phyloP scores from a whole-genome alignment of 30 jellyfish, hydroid and myxozoan genomes.

The Clytia hemisphaerica region DNA sequence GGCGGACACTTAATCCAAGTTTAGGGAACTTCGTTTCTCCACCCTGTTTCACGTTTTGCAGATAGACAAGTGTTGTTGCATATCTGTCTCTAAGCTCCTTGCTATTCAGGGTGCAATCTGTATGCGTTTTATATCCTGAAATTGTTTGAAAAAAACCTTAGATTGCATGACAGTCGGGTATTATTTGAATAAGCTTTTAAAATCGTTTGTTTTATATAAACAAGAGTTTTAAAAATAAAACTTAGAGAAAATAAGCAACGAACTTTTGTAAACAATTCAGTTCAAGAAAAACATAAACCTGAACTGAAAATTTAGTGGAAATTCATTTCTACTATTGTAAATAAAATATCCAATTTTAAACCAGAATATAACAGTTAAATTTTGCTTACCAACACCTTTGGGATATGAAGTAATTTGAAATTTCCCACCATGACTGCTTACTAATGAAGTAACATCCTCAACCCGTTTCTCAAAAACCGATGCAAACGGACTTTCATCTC shows the following conservation, averaged over 20 bases:
- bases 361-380: no score
- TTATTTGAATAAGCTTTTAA: no score
- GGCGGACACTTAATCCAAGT: conserved; percentile 58
- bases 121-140: conserved; percentile 69
- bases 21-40: conserved; percentile 74
- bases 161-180: no score
- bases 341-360: no score
- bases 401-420: conserved; percentile 80
- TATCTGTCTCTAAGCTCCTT: conserved; percentile 65
- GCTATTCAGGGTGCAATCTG: conserved; percentile 58
- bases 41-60: conserved; percentile 70
- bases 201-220: no score
- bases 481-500: conserved; percentile 72
- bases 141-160: no score
- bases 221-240: no score
- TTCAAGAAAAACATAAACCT: no score
- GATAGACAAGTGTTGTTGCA: conserved; percentile 70
- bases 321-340: no score
- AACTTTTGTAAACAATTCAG: no score
- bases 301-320: no score
- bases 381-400: conserved; percentile 47
- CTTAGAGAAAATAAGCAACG: no score
- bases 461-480: conserved; percentile 39
- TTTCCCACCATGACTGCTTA: conserved; percentile 68
- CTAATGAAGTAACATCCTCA: conserved; percentile 49